Evolutionary conservation across 2,113 vertebrate genomes (phyloP), one percentile per base, ranked within the genome.

Genomic region (Meleagris gallopavo): DNA sequence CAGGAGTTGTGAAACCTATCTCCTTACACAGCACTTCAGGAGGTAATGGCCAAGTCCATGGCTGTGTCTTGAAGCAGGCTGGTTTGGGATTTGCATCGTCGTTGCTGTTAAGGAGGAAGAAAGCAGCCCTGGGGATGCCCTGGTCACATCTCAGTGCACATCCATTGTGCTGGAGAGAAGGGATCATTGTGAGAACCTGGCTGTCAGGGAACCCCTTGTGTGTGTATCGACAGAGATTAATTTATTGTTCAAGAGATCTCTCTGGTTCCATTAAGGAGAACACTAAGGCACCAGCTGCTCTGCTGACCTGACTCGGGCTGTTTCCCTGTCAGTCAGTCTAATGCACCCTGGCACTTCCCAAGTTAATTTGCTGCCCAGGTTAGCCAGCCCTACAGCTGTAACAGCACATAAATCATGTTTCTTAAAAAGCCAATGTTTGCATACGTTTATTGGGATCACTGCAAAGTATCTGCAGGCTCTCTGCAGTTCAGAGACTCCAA

Each of bases 281-380:
- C 1, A 9, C 70, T 34, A 41, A 85, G 71, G 70, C 75, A 62
- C 54, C 82, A 80, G 83, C 83, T 69, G 36, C 73, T 90, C 77
- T 88, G 87, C 62, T 48, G 52, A 54, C 52, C 52, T 10, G 52
- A 27, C 52, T 54, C 4, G 27, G 52, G 52, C 27, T 54, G 27
- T 54, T 54, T 30, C 52, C 52, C 52, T 54, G 90, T 88, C 90
- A 77, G 29, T 64, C 87, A 88, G 3, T 30, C 25, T 69, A 90
- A 95, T 88, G 87, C 58, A 16, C 69, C 79, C 83, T 54, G 87
- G 79, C 88, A 69, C 88, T 90, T 81, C 94, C 88, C 80, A 22
- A 69, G 90, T 77, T 62, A 62, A 84, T 90, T 67, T 77, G 79
- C 65, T 54, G 75, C 83, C 75, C n/a, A 21, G 83, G 60, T 58